Base-by-base conservation (phyloP, 2,888 invertebrate species). In the Encarsia formosa region DNA sequence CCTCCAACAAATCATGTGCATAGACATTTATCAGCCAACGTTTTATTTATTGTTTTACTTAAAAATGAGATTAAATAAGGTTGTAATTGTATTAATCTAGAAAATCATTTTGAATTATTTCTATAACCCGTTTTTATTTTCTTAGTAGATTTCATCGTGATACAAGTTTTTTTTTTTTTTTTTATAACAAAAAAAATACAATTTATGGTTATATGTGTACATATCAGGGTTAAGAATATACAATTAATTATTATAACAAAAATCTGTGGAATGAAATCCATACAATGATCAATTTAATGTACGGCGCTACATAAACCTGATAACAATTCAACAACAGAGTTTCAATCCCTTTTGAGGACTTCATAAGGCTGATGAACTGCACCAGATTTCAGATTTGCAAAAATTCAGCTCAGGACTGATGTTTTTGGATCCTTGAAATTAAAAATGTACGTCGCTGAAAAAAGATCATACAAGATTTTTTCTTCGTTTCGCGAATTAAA, bases 91-190 rank as follows among this genome's bases (percentile, higher is more conserved):
- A 18, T 9, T 16, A 5, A 9, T 16, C 4, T 3, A 37, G 2
- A 23, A 11, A 16, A 9, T 20, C 5, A 38, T 31, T 11, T 18
- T 24, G 15, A 20, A 29, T 16, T 40, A 29, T 23, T 49, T 56
- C 38, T 29, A 56, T 52, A 52, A 56, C 52, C 56, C 52, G 47
- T 39, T 42, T 56, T 52, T 56, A 56, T 56, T 52, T 56, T 35
- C 31, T 56, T 32, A 47, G n/a, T 52, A 31, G 38, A 35, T 50
- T 49, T 39, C 20, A 56, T 44, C 16, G 52, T 40, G 29, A 56
- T 52, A 52, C 46, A 56, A 40, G 19, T 23, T 22, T 13, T 29
- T 22, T 22, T 19, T 15, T 19, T 18, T 13, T 22, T 23, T 23
- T 34, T 19, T 23, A 34, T n/a, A 15, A 11, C 15, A 18, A 8